Conservation (phyloP, 2,797 vertebrate species). For the Halcyon chelicuti region DNA sequence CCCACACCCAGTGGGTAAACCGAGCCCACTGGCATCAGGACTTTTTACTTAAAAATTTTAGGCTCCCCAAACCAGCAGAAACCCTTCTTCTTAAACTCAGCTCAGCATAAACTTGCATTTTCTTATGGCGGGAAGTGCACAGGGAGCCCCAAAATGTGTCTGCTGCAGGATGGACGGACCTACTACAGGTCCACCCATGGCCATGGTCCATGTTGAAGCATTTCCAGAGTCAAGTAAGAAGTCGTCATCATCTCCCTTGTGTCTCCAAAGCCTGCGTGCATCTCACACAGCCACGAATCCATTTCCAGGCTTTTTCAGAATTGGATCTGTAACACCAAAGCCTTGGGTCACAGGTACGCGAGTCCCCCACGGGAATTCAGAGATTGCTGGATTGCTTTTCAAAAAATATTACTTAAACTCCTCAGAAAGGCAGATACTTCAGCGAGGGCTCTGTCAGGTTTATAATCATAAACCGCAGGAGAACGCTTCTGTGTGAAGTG, state of each 20-base stretch:
- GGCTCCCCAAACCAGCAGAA: not conserved
- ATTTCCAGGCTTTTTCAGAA: not conserved
- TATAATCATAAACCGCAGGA: not conserved
- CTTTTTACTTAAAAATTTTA: not conserved
- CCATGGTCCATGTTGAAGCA: not conserved
- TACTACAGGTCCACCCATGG: rapidly evolving
- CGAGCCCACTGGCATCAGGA: not conserved
- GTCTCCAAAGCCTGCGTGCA: not conserved
- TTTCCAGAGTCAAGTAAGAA: not conserved
- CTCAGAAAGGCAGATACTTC: not conserved
- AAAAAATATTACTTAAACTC: not conserved
- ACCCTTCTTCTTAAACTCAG: not conserved
- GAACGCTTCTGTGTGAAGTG: not conserved
- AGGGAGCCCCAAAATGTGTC: rapidly evolving
- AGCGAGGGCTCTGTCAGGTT: not conserved
- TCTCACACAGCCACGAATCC: not conserved
- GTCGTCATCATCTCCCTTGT: too few relatives aligned
- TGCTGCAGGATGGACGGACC: not conserved
- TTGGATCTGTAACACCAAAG: not conserved
- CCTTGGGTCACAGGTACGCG: rapidly evolving
- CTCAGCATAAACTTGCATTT: not conserved
- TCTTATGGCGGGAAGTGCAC: not conserved
- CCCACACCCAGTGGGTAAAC: not conserved
- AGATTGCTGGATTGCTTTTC: not conserved
- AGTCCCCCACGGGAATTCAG: not conserved